Conservation (phyloP, 1,140 invertebrate species). For the Trissolcus basalis region DNA sequence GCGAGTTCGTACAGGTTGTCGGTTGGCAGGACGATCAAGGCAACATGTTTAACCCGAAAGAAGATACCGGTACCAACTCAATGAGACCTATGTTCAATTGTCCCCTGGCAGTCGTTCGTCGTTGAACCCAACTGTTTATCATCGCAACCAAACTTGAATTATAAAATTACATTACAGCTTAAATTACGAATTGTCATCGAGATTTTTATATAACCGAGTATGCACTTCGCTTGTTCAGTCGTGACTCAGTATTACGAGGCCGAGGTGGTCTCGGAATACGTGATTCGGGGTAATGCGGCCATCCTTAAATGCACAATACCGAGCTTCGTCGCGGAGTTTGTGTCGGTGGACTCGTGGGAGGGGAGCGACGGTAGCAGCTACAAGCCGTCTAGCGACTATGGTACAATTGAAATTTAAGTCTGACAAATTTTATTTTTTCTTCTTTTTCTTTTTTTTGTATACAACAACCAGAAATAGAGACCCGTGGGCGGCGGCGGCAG, state of each 20-base stretch:
- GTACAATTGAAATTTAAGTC: constrained; percentile 63
- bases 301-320: constrained; percentile 95
- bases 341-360: constrained; percentile 92
- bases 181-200: constrained; percentile 1
- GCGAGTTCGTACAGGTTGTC: constrained; percentile 91
- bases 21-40: constrained; percentile 90
- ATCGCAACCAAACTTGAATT: constrained; percentile 42
- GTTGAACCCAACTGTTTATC: constrained; percentile 44
- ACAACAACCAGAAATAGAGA: constrained; percentile 9
- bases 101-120: constrained; percentile 42
- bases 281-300: constrained; percentile 93
- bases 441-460: no score
- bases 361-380: constrained; percentile 86
- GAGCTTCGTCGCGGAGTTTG: constrained; percentile 93
- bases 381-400: constrained; percentile 75
- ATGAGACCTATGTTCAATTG: not conserved
- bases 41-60: constrained; percentile 80
- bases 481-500: constrained; percentile 58
- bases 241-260: constrained; percentile 93
- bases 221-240: constrained; percentile 78
- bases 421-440: no score
- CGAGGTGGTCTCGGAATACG: constrained; percentile 94
- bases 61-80: constrained; percentile 62
- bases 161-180: constrained; percentile 8
- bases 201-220: constrained; percentile 52